phyloP scores from a whole-genome alignment of 2,797 vertebrate species.

The Poeciliopsis presidionis region DNA sequence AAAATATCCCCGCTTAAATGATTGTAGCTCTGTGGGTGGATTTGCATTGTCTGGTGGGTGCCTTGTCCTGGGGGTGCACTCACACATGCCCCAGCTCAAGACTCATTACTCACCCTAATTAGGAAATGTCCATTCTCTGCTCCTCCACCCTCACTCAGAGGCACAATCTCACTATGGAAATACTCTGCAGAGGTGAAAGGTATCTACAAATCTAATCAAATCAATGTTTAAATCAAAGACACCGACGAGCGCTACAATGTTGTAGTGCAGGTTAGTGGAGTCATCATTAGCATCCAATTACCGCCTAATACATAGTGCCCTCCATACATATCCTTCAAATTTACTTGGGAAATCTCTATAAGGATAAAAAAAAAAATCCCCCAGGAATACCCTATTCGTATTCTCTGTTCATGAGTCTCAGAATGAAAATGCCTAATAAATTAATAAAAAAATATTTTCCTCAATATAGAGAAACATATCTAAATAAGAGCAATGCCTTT shows the following conservation, averaged over 20 bases:
- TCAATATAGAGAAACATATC: background rate
- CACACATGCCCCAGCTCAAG: slow-evolving; percentile 74
- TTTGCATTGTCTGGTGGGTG: slow-evolving; percentile 77
- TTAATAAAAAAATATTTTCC: slow-evolving; percentile 47
- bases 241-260: slow-evolving; percentile 45
- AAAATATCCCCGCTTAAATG: slow-evolving; percentile 74
- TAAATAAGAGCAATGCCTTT: background rate
- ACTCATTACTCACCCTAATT: slow-evolving; percentile 84
- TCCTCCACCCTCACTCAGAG: slow-evolving; percentile 69
- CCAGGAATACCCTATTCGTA: slow-evolving; percentile 65
- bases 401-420: slow-evolving; percentile 62
- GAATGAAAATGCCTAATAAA: slow-evolving; percentile 60
- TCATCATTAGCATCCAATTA: slow-evolving; percentile 79
- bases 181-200: slow-evolving; percentile 73
- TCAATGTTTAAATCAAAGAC: slow-evolving; percentile 78
- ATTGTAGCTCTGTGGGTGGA: slow-evolving; percentile 76
- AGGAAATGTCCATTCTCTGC: slow-evolving; percentile 76
- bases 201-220: slow-evolving; percentile 80
- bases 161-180: slow-evolving; percentile 72
- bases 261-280: slow-evolving; percentile 68
- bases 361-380: slow-evolving; percentile 68
- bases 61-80: slow-evolving; percentile 74
- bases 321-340: slow-evolving; percentile 77
- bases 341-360: slow-evolving; percentile 73
- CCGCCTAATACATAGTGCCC: slow-evolving; percentile 73